These are phyloP conservation scores for Rhyzopertha dominica DNA, from an alignment of 1,140 invertebrate genomes.

Conservation along the genomic window DNA sequence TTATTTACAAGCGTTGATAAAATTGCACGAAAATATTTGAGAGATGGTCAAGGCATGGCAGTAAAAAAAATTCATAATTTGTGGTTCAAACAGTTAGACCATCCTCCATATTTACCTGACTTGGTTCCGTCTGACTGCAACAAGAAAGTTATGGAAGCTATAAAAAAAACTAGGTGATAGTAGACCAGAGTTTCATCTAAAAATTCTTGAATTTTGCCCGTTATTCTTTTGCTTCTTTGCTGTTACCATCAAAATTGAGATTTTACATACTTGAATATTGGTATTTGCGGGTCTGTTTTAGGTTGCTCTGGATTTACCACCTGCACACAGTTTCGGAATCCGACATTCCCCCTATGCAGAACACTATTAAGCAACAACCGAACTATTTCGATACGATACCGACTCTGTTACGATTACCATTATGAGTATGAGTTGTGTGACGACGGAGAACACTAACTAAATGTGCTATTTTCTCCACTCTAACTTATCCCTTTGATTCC, in stretches of 20 bases:
- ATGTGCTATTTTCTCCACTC: too few relatives aligned
- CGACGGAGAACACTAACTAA: too few relatives aligned
- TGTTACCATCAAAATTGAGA: slow-evolving; percentile 5
- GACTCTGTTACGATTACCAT: too few relatives aligned
- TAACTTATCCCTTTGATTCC: too few relatives aligned
- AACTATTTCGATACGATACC: too few relatives aligned
- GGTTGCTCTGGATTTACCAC: slow-evolving; percentile 54
- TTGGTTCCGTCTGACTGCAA: neutral
- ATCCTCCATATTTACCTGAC: slow-evolving; percentile 1
- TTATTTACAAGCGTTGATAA: too few relatives aligned
- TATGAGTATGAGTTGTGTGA: too few relatives aligned
- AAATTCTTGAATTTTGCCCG: slow-evolving; percentile 2
- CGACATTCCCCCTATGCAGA: slow-evolving; percentile 78
- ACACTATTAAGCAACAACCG: slow-evolving; percentile 55
- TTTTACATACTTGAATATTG: slow-evolving; percentile 4
- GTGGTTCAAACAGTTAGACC: too few relatives aligned
- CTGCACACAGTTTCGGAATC: slow-evolving; percentile 78
- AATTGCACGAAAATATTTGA: too few relatives aligned
- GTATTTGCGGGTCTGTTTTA: slow-evolving; percentile 37
- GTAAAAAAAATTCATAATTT: too few relatives aligned
- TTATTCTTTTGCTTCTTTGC: slow-evolving; percentile 8
- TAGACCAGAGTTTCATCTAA: neutral
- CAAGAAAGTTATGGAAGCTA: slow-evolving; percentile 11
- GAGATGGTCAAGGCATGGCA: too few relatives aligned
- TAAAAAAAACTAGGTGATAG: slow-evolving; percentile 4